Evolutionary conservation across 2,888 invertebrate genomes (phyloP), one percentile per base, ranked within the genome.

Genomic region (Cosmia trapezina): DNA sequence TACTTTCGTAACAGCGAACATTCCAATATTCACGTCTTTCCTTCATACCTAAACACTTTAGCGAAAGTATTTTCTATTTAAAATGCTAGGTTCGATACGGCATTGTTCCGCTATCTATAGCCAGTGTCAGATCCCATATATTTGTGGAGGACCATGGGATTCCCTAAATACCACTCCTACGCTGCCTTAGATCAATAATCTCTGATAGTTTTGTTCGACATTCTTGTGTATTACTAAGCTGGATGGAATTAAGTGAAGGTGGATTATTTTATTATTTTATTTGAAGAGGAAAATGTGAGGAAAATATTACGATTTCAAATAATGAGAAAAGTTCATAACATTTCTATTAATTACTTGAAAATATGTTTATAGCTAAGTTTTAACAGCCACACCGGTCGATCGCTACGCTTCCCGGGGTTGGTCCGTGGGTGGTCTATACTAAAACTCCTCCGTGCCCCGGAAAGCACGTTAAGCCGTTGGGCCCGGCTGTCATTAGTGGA

Each of bases 191-290:
- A 87, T 86, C 71, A 73, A 61, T n/a, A n/a, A 81, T 67, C 57
- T 60, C 60, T 71, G 86, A 87, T 86, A 80, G 84, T 83, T 87
- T 83, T 80, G 84, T 87, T 80, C 17, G 54, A 70, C 49, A 83
- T 85, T 77, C 76, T 59, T 71, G n/a, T 63, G 45, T 54, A 54
- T 56, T 51, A 65, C 51, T 70, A 54, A 76, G 57, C 66, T 70
- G 12, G 69, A 62, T 71, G 62, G 70, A 73, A 75, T 78, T 80
- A 80, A 59, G 45, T 60, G 41, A 56, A 14, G n/a, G 43, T 65
- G 33, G 28, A 17, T 49, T 56, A n/a, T n/a, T 14, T 49, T n/a
- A 12, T 28, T 1, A 19, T 66, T 53, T 53, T 66, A 0, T 8
- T 17, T 0, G 4, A 12, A 60, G 12, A 59, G 1, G 9, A 66